Evolutionary conservation across 2,113 vertebrate species (phyloP), one percentile per base, ranked within the genome.

Genomic region (Sinocyclocheilus maitianheensis): DNA sequence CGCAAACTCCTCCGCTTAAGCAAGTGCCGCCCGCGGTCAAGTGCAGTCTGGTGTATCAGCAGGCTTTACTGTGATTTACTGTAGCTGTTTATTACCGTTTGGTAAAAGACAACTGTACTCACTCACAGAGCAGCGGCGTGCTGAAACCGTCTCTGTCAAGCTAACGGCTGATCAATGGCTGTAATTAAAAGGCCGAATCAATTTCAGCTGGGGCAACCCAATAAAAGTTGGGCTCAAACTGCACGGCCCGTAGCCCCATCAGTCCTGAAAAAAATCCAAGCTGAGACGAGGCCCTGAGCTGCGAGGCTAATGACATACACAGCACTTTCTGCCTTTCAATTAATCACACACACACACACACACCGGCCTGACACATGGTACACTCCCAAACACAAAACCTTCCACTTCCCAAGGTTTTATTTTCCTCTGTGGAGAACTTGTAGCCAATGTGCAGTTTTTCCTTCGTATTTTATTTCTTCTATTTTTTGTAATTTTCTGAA

Each of bases 101-200:
- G 63, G 63, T 77, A 84, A 81, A 74, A 87, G 75, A 85, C 71
- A 80, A 58, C 62, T 62, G 85, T 43, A 85, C 81, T 81, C 37
- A 40, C 72, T 80, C 37, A 12, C 14, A 79, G 69, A 69, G 81
- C 24, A 63, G 43, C 62, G 40, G 65, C 63, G 67, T 1, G 8
- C 60, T 71, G 69, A 40, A 90, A 83, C 87, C 40, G 7, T 40
- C 78, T 89, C 77, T 63, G 34, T 87, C 89, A 71, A 75, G 82
- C 81, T 86, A 79, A n/a, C 26, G 84, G 78, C 81, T 89, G 89
- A 91, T 94, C 92, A 91, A 90, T 93, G 92, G 60, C 89, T 46
- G 60, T 84, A 92, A 93, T 93, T 92, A 93, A 92, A 84, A 88
- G 84, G 82, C 58, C 24, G 82, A 77, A 92, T 92, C 90, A 83